Conservation (phyloP, 92 coral and sea anemone genomes). For the Heteractis magnifica region DNA sequence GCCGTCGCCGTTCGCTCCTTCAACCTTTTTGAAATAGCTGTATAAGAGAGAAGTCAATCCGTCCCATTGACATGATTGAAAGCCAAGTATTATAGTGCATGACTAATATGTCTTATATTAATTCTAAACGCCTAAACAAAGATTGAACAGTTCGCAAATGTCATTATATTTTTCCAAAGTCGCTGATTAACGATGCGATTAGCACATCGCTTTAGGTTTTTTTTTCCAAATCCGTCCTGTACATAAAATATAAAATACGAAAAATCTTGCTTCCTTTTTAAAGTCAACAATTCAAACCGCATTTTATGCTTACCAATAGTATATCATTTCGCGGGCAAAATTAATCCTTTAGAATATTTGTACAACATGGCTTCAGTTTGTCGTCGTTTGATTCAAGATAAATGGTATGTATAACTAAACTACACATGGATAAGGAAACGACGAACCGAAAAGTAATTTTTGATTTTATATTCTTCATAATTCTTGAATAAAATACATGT, state of each 20-base stretch:
- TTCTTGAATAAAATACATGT: background rate
- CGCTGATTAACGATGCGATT: background rate
- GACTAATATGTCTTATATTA: too few relatives aligned
- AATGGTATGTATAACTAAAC: background rate
- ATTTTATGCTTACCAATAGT: background rate
- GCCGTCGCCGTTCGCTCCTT: too few relatives aligned
- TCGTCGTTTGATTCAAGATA: background rate
- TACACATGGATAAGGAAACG: background rate
- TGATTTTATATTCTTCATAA: background rate
- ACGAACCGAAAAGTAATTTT: background rate
- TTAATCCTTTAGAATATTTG: background rate
- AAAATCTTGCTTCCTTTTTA: background rate
- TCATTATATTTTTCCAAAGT: background rate
- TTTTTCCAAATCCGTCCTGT: background rate
- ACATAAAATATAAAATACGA: background rate
- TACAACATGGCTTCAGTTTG: background rate
- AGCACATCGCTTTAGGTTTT: background rate
- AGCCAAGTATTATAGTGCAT: too few relatives aligned
- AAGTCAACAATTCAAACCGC: background rate
- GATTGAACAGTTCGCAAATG: background rate
- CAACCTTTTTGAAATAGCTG: too few relatives aligned
- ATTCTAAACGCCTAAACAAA: background rate
- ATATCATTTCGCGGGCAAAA: background rate
- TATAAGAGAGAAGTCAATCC: too few relatives aligned
- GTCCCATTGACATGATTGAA: too few relatives aligned